These are phyloP conservation scores for Anoplolepis gracilipes DNA, from an alignment of 1,140 invertebrate species.

Conservation along the genomic window DNA sequence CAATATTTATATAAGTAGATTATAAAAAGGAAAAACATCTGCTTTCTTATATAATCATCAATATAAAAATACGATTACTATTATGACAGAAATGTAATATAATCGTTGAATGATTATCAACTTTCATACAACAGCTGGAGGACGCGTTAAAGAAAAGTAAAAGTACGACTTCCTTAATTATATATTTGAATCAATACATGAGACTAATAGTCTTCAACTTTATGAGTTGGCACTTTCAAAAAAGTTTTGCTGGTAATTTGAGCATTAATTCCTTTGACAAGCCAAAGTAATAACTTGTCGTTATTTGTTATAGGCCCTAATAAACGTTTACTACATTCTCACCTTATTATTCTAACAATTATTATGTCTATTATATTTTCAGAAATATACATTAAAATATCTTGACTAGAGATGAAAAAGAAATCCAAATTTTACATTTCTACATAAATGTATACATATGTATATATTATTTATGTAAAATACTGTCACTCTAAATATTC, in stretches of 20 bases:
- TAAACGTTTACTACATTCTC: not conserved
- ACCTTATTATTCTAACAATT: not conserved
- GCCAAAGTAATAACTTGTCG: not conserved
- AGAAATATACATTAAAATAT: not conserved
- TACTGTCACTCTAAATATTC: not conserved
- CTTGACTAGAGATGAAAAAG: not conserved
- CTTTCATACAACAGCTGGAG: not conserved
- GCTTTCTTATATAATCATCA: not conserved
- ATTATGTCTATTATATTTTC: not conserved
- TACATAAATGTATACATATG: not conserved
- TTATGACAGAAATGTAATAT: not conserved
- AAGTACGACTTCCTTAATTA: not conserved
- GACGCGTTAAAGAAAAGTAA: not conserved
- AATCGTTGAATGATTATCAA: not conserved
- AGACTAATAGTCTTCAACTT: not conserved
- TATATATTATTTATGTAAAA: not conserved
- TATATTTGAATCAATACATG: not conserved
- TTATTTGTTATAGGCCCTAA: too few relatives aligned
- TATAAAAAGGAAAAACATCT: not conserved
- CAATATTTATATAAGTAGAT: not conserved
- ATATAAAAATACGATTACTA: not conserved
- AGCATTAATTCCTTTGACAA: conserved; percentile 3
- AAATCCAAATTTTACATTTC: not conserved
- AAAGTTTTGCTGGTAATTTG: not conserved
- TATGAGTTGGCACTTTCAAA: not conserved